A percentile compares a stretch with the other conserved stretches of the same genome.
These are phyloP conservation scores for Maniola hyperantus DNA, from an alignment of 2,888 invertebrate genomes.

Conservation along the genomic window DNA sequence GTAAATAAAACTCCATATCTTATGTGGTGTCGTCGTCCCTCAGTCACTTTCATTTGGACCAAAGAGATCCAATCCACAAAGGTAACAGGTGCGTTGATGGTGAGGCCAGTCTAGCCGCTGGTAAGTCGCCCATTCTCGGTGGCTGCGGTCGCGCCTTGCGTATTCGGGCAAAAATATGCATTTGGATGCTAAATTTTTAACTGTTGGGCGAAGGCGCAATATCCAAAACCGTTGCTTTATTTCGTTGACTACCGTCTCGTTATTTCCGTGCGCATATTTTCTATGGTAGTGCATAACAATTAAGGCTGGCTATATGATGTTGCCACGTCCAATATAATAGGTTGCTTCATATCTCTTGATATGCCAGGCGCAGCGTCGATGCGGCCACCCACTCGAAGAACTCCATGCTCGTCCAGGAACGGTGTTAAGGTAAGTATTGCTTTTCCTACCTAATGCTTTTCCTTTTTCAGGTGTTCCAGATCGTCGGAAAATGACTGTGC, in stretches of 20 bases:
- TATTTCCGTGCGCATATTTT: conserved; percentile 32
- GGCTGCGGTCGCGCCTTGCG: conserved; percentile 30
- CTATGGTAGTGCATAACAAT: conserved; percentile 31
- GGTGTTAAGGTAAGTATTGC: too few relatives aligned
- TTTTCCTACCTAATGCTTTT: too few relatives aligned
- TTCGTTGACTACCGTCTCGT: conserved; percentile 36
- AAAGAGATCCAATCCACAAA: conserved; percentile 21
- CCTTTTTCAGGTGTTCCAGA: too few relatives aligned
- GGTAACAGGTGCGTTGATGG: background rate
- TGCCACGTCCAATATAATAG: conserved; percentile 38
- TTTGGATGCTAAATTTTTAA: conserved; percentile 34
- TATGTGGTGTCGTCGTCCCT: conserved; percentile 9
- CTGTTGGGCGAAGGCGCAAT: conserved; percentile 36
- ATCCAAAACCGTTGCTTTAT: conserved; percentile 35
- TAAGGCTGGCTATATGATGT: conserved; percentile 27
- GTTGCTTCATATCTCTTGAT: conserved; percentile 27
- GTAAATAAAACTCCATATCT: conserved; percentile 34
- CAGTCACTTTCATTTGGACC: conserved; percentile 36
- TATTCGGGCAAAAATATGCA: conserved; percentile 41
- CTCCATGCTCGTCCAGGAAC: too few relatives aligned
- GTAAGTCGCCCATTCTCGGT: conserved; percentile 43
- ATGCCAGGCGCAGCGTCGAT: conserved; percentile 27
- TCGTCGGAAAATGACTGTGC: too few relatives aligned
- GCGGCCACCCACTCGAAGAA: too few relatives aligned
- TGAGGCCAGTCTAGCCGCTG: conserved; percentile 39